phyloP scores from a whole-genome alignment of 2,888 invertebrate species.

The Argyresthia albistria region DNA sequence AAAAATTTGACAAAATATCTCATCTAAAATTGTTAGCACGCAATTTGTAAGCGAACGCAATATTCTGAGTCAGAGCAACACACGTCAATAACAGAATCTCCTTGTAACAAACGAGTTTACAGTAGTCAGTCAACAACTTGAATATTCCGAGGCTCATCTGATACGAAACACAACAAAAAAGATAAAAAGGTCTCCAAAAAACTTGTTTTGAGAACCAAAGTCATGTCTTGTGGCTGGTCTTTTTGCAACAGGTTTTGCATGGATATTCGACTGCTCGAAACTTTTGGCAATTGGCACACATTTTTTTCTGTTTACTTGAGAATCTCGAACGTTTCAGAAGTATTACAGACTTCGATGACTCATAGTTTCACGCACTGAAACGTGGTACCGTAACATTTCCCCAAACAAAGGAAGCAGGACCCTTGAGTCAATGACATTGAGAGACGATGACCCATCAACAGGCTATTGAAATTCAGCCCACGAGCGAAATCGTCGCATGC shows the following conservation, averaged over 20 bases:
- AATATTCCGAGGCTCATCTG: too few relatives aligned
- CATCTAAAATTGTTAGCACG: background rate
- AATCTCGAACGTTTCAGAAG: background rate
- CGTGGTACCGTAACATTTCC: too few relatives aligned
- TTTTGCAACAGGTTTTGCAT: too few relatives aligned
- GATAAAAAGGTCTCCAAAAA: too few relatives aligned
- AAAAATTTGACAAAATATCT: background rate
- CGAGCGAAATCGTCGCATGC: background rate
- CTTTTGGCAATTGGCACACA: too few relatives aligned
- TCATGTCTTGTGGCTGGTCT: too few relatives aligned
- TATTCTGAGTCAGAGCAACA: background rate
- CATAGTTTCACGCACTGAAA: too few relatives aligned
- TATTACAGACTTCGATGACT: background rate
- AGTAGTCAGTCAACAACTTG: background rate
- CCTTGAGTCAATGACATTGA: conserved; percentile 1
- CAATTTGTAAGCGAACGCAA: background rate
- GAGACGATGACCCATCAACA: background rate
- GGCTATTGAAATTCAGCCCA: background rate
- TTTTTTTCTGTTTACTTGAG: too few relatives aligned
- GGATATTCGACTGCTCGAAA: too few relatives aligned
- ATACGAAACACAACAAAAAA: too few relatives aligned
- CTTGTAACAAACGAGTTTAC: background rate
- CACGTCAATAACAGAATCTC: background rate
- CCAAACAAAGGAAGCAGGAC: too few relatives aligned
- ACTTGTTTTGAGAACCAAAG: too few relatives aligned